Percentiles rank a stretch among this genome's conserved stretches.
Conservation (phyloP, 2,113 vertebrate genomes). For the Myrmophylax atrothorax region DNA sequence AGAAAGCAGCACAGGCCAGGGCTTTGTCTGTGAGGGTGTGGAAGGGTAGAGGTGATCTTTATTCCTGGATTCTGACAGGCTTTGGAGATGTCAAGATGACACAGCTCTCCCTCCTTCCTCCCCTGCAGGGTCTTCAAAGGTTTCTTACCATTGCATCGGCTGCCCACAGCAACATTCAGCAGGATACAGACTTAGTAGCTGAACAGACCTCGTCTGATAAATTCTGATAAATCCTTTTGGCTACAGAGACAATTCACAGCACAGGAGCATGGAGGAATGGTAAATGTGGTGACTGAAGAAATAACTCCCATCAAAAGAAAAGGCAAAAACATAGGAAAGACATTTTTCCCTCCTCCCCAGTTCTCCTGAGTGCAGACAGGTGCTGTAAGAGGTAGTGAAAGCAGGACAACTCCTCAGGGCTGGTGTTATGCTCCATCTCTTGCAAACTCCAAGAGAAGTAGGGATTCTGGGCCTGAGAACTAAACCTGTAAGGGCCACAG, state of each 20-base stretch:
- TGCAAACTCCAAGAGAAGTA: neutral
- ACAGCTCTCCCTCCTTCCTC: neutral
- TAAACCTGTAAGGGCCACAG: neutral
- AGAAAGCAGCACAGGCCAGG: neutral
- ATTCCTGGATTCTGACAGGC: neutral
- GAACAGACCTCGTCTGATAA: neutral
- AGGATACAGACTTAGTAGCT: neutral
- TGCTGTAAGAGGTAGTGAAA: neutral
- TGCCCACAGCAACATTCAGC: neutral
- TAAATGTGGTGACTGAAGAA: neutral
- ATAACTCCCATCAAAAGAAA: neutral
- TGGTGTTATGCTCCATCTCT: accelerated
- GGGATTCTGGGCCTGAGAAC: neutral
- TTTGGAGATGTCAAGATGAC: neutral
- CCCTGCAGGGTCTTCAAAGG: neutral
- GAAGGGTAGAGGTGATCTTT: neutral
- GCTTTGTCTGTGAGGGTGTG: neutral
- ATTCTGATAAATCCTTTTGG: neutral
- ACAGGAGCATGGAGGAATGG: neutral
- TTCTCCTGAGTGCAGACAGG: neutral
- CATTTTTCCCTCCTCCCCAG: neutral
- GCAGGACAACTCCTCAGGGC: neutral
- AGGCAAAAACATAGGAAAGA: neutral
- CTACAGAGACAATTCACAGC: neutral
- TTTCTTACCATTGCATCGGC: neutral